Evolutionary conservation across 2,888 invertebrate species (phyloP).

Genomic region (Agrilus cyanescens): DNA sequence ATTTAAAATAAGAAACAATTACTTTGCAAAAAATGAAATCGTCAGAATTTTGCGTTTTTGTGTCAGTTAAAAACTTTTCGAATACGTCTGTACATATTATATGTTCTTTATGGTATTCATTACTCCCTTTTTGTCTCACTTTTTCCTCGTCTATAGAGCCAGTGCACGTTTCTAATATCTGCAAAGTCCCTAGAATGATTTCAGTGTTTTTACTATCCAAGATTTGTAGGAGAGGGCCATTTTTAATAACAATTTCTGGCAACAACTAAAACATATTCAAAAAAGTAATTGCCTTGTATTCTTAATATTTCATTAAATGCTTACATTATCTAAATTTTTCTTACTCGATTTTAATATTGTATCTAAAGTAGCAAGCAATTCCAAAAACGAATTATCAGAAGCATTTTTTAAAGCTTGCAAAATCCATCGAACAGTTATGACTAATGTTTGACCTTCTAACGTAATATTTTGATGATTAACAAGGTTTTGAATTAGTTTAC

Average conservation of each 20-base stretch:
- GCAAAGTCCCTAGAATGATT: constrained; percentile 20
- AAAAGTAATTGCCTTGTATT: too few species aligned
- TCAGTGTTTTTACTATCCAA: constrained; percentile 12
- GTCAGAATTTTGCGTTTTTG: constrained; percentile 32
- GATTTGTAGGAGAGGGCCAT: constrained; percentile 12
- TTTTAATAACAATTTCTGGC: constrained; percentile 14
- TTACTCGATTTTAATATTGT: constrained; percentile 28
- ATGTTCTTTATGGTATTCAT: constrained; percentile 14
- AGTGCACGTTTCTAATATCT: constrained; percentile 30
- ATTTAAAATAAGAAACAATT: constrained; percentile 9
- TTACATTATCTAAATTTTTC: constrained; percentile 17
- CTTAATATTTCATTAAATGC: background rate
- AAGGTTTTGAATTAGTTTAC: constrained; percentile 44
- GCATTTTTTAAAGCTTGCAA: constrained; percentile 26
- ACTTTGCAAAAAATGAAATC: constrained; percentile 42
- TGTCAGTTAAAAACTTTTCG: constrained; percentile 34
- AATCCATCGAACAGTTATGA: constrained; percentile 30
- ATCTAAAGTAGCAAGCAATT: constrained; percentile 32
- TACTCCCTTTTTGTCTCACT: constrained; percentile 7
- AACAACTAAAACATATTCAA: constrained; percentile 19
- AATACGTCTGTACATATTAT: constrained; percentile 34
- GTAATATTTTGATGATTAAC: constrained; percentile 42
- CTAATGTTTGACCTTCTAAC: constrained; percentile 30
- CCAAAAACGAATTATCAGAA: constrained; percentile 23
- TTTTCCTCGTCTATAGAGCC: constrained; percentile 11